phyloP scores from a whole-genome alignment of 1,140 invertebrate species.

The Zophobas atratus region DNA sequence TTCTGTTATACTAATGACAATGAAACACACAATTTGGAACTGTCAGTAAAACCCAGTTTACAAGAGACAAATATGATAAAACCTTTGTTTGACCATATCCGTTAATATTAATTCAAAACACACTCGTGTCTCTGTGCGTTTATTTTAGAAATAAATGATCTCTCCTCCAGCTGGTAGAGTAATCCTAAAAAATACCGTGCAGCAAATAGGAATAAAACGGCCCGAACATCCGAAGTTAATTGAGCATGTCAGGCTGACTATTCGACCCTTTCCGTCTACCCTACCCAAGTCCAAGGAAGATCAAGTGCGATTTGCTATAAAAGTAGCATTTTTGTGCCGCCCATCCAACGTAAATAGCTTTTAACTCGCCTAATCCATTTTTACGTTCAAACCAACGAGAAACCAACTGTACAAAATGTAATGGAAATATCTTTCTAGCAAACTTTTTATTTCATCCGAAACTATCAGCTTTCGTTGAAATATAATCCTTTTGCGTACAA shows the following conservation, averaged over 20 bases:
- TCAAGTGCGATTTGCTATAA: constrained; percentile 19
- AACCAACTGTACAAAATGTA: neutral
- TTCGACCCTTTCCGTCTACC: neutral
- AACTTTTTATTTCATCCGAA: too few species aligned
- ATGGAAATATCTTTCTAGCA: too few species aligned
- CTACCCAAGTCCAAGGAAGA: neutral
- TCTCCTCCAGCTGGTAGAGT: too few species aligned
- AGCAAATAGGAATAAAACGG: neutral
- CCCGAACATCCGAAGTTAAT: constrained; percentile 3
- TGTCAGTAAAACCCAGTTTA: too few species aligned
- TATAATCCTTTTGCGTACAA: too few species aligned
- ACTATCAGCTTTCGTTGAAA: too few species aligned
- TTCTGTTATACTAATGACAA: too few species aligned
- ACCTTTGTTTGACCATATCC: too few species aligned
- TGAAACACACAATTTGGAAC: too few species aligned
- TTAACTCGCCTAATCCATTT: neutral
- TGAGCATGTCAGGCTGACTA: constrained; percentile 1
- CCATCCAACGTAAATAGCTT: constrained; percentile 21
- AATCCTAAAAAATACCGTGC: neutral
- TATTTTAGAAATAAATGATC: neutral
- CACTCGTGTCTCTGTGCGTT: neutral
- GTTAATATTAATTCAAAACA: neutral
- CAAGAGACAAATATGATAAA: too few species aligned
- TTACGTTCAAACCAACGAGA: neutral
- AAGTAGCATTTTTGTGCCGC: constrained; percentile 16